Evolutionary conservation across 2,888 invertebrate genomes (phyloP), one percentile per base, ranked within the genome.

Genomic region (Caenorhabditis sp.): DNA sequence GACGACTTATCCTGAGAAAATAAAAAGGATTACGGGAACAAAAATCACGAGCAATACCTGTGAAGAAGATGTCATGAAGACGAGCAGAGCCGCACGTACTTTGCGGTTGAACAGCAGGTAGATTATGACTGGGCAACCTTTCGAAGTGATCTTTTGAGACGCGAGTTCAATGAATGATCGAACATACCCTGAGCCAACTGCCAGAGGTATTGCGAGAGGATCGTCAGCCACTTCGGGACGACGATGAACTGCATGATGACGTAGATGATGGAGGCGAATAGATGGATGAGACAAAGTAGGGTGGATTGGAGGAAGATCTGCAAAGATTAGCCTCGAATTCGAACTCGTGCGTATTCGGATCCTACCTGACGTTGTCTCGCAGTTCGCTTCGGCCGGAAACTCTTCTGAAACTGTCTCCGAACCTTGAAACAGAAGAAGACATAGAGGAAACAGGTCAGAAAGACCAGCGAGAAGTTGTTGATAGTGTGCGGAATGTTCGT

Each of bases 401-500:
- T 66, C 58, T 68, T 66, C 43, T 45, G 66, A 17, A 66, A 68
- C 48, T 74, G 66, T 6, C 70, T 61, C 1, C 70, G 46, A 3
- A 75, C 75, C 58, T 70, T 68, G 6, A 62, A 62, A 48, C 76
- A 77, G 37, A 77, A 71, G 45, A 71, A 71, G 15, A 71, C 27
- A 53, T 77, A 77, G 22, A 77, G 65, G 35, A 77, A 53, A 27
- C 65, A 53, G 11, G 76, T 77, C 35, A 77, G 35, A 46, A 77
- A 59, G 22, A 77, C 76, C 20, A 77, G 17, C 2, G 59, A 53
- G 39, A 77, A 77, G 27, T 77, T 77, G 27, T 77, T 77, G 41
- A 77, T 61, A 5, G 71, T 77, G 66, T 77, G 76, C 22, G 76
- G 76, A 35, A 77, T 71, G 37, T 77, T 77, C 3, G 71, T 50